These are phyloP conservation scores for Callyntrura guangdongensis DNA, from an alignment of 2,888 invertebrate species.

Conservation along the genomic window DNA sequence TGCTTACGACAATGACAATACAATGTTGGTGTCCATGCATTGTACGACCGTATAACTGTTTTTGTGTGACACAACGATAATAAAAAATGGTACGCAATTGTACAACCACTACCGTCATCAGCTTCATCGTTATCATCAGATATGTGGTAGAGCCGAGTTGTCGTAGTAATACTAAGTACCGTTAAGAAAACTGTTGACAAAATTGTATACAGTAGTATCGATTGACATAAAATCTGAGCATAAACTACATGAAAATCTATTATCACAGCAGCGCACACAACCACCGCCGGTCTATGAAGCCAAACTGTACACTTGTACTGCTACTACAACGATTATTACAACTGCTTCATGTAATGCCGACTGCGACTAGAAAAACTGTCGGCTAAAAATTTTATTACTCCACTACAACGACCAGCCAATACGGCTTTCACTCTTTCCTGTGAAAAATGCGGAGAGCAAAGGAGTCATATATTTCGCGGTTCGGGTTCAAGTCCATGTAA, in stretches of 20 bases:
- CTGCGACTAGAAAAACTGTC: neutral
- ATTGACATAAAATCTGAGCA: slow-evolving; percentile 62
- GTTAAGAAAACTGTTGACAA: slow-evolving; percentile 42
- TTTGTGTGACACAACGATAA: neutral
- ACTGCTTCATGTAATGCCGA: neutral
- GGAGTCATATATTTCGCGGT: slow-evolving; percentile 46
- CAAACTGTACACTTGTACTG: slow-evolving; percentile 32
- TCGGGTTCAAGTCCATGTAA: slow-evolving; percentile 47
- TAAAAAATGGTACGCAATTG: neutral
- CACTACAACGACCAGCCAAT: neutral
- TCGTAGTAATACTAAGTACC: neutral
- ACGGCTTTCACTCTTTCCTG: neutral
- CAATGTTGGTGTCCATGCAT: neutral
- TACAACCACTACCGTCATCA: no score
- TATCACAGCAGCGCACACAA: slow-evolving; percentile 34
- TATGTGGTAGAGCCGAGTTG: neutral
- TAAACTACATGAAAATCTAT: slow-evolving; percentile 64
- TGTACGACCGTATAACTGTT: neutral
- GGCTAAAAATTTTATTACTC: slow-evolving; percentile 33
- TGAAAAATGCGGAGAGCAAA: slow-evolving; percentile 19
- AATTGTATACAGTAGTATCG: slow-evolving; percentile 43
- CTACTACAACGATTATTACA: neutral
- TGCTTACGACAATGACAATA: neutral
- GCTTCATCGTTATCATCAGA: no score
- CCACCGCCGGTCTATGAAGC: slow-evolving; percentile 7